Evolutionary conservation across 2,113 vertebrate species (phyloP), one percentile per base, ranked within the genome.

Genomic region (Cyrtonyx montezumae): DNA sequence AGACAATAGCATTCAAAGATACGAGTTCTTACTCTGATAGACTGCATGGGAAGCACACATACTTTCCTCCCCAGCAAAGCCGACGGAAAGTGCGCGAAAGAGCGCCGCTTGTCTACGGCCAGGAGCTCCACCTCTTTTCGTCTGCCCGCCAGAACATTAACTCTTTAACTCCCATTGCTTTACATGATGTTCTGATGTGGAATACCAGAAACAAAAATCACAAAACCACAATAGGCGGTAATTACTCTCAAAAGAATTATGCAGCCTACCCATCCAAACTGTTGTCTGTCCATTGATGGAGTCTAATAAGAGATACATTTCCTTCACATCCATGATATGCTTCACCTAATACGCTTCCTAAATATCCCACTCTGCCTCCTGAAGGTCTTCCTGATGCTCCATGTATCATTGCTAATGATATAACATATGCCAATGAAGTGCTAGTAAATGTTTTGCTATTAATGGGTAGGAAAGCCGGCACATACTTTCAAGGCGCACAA

Each of bases 401-500:
- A 20, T 23, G 25, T 28, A 48, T 5, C 61, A 71, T 13, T 19
- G 23, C 7, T 66, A 1, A 1, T 34, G 40, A 28, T 37, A 49
- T 8, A 15, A 26, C 70, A 66, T 18, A 37, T 68, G 15, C 9
- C 17, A 53, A 45, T 36, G 2, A 65, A 63, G 5, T 11, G 19
- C 5, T 23, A 20, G 12, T 42, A 76, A 17, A 3, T 32, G 6
- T 26, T 79, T 51, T 70, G 17, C 3, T 5, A 5, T 42, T 79
- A 34, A 30, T 2, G 37, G n/a, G 32, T 11, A 37, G 30, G 55
- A 76, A 62, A 91, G 12, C 21, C 71, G 34, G 22, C n/a, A 20
- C 48, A 23, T 21, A 3, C 16, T 58, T 66, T 34, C 36, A 85
- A 26, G 22, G 8, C 5, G 0, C 6, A 30, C 1, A 0, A 2